These are phyloP conservation scores for Dendrolimus punctatus DNA, from an alignment of 1,140 invertebrate genomes.

Conservation along the genomic window DNA sequence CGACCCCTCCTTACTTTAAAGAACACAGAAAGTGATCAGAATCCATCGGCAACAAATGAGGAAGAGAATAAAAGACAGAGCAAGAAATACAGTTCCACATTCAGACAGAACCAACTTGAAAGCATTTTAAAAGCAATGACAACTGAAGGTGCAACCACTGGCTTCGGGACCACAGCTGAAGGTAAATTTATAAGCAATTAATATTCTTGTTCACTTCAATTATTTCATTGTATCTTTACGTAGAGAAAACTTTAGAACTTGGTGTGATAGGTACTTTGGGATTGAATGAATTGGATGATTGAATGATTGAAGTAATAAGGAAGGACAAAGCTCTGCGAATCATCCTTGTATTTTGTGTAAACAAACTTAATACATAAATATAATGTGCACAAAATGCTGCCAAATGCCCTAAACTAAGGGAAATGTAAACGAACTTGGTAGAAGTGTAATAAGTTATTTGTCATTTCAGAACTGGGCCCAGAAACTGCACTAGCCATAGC, in stretches of 20 bases:
- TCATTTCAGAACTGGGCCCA: conserved; percentile 38
- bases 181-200: conserved; percentile 21
- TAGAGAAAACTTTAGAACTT: too few relatives aligned
- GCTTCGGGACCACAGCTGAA: conserved; percentile 32
- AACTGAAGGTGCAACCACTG: conserved; percentile 33
- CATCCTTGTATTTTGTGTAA: too few relatives aligned
- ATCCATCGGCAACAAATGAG: conserved; percentile 54
- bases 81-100: conserved; percentile 57
- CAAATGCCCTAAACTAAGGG: too few relatives aligned
- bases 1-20: conserved; percentile 43
- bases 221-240: too few relatives aligned
- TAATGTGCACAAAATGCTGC: too few relatives aligned
- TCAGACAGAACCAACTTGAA: conserved; percentile 56
- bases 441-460: conserved; percentile 8
- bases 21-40: conserved; percentile 33
- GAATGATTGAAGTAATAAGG: too few relatives aligned
- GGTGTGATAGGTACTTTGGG: too few relatives aligned
- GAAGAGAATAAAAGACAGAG: conserved; percentile 57
- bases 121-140: conserved; percentile 31
- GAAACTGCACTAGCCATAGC: conserved; percentile 65
- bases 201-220: background rate
- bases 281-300: too few relatives aligned
- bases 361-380: too few relatives aligned
- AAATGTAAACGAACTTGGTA: too few relatives aligned
- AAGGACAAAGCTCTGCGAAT: too few relatives aligned